These are phyloP conservation scores for Notamacropus eugenii DNA, from an alignment of 2,797 vertebrate species.

Conservation along the genomic window DNA sequence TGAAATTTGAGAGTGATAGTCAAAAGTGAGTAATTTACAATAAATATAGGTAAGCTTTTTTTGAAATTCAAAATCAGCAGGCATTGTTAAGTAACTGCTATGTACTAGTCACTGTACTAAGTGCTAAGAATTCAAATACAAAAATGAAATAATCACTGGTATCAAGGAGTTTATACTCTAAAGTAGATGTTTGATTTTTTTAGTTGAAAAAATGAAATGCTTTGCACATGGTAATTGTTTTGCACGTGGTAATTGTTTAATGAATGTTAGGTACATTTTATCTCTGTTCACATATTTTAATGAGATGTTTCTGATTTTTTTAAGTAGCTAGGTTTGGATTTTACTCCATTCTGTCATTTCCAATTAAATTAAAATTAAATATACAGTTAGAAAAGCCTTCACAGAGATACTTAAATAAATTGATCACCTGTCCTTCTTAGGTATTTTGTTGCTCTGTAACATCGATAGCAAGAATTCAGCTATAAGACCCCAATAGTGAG, in stretches of 20 bases:
- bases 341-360: neutral
- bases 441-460: neutral
- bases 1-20: neutral
- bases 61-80: neutral
- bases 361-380: neutral
- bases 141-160: neutral
- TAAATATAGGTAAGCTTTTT: neutral
- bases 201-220: neutral
- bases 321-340: neutral
- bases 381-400: neutral
- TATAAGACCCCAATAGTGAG: neutral
- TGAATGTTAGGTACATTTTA: neutral
- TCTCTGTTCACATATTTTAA: neutral
- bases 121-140: neutral
- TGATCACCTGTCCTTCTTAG: neutral
- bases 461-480: neutral
- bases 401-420: neutral
- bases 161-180: neutral
- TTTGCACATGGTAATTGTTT: neutral
- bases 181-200: neutral
- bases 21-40: neutral
- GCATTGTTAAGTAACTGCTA: neutral
- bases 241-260: neutral
- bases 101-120: neutral
- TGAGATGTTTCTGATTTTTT: neutral